Base-by-base conservation (phyloP, 2,797 vertebrate species). In the Anguilla megastoma region DNA sequence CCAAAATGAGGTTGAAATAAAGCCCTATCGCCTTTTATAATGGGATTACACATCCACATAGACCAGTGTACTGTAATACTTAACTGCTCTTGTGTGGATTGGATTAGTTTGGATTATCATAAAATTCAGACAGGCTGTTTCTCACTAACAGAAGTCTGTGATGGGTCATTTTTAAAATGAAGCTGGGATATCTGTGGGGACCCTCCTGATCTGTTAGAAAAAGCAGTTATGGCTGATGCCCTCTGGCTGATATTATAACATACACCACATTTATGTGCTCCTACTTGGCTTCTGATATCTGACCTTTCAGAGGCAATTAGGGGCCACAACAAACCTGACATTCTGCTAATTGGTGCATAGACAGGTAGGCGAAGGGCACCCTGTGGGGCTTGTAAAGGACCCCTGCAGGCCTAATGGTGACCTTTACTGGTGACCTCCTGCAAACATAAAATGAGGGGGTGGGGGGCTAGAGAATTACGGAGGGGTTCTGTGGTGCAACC, bases 341-440 rank as follows among this genome's bases (percentile, higher is more conserved):
- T 96, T 97, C 92, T 94, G 90, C 89, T 96, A 96, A 96, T 96
- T 96, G 94, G 93, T 90, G 90, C 83, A 86, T 86, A 90, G 89
- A 90, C 90, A 91, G 90, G 88, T 90, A 91, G 91, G 90, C 93
- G 87, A 93, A 93, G 91, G 93, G 90, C 83, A 87, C 88, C 94
- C 90, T 91, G 63, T 90, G 92, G 90, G 91, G 93, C 89, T 90
- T 90, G 90, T 89, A 63, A 90, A 92, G 89, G 91, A 86, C 92
- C 88, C 91, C 92, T 90, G 90, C 80, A 91, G 90, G 88, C 89
- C 91, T 88, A 7, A 10, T 56, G 86, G 27, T 82, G 21, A 89
- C 84, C 83, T 89, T 56, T 56, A 89, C 27, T 85, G 41, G 87
- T 45, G 89, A 90, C 91, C 90, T 90, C 88, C 93, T 90, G 89